Conservation (phyloP, 2,888 invertebrate genomes). For the Camponotus fellah region DNA sequence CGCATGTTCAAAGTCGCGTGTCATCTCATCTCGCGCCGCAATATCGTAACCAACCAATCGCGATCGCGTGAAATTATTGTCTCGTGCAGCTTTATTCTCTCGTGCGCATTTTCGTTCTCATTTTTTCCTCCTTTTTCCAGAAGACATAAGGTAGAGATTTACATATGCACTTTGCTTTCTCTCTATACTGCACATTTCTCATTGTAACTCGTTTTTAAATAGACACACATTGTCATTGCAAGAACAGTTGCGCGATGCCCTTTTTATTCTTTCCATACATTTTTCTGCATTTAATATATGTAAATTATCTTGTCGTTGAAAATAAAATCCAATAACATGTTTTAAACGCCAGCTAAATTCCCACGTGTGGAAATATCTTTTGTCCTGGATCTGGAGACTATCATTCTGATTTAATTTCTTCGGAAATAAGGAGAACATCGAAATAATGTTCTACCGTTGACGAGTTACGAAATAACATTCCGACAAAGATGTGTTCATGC, state of each 20-base stretch:
- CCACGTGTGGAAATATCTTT: background rate
- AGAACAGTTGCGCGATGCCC: background rate
- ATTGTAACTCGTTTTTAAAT: background rate
- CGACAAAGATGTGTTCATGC: conserved; percentile 20
- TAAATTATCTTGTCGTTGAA: background rate
- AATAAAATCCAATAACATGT: conserved; percentile 4
- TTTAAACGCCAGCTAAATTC: background rate
- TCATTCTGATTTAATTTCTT: conserved; percentile 16
- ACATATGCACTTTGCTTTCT: background rate
- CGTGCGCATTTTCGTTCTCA: background rate
- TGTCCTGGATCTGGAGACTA: background rate
- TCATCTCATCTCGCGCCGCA: conserved; percentile 23
- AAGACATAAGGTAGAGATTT: background rate
- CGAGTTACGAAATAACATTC: conserved; percentile 40
- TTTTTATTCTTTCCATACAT: background rate
- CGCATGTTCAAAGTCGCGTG: conserved; percentile 41
- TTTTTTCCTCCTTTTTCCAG: background rate
- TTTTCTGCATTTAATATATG: background rate
- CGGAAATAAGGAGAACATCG: background rate
- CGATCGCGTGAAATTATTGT: conserved; percentile 22
- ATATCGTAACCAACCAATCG: conserved; percentile 24
- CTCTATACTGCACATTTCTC: background rate
- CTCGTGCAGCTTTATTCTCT: background rate
- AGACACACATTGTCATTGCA: background rate
- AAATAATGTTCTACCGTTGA: conserved; percentile 13